phyloP scores from a whole-genome alignment of 2,888 invertebrate species.

The Seladonia tumulorum region DNA sequence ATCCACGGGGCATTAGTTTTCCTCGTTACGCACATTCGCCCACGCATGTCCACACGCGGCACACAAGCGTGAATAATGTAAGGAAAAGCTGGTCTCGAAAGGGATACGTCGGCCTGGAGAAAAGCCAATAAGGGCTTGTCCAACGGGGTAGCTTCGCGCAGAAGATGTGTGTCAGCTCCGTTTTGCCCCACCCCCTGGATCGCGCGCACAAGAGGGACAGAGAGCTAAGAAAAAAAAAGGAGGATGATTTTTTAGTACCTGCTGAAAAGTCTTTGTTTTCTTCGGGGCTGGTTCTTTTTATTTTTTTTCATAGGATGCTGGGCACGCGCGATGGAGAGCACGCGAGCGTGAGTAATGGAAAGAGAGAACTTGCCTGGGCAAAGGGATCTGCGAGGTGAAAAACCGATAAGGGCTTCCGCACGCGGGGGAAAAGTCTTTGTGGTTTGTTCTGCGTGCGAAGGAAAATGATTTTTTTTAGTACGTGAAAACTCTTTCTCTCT shows the following conservation, averaged over 20 bases:
- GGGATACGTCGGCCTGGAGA: slow-evolving; percentile 61
- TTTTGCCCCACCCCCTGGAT: neutral
- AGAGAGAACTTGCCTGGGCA: slow-evolving; percentile 33
- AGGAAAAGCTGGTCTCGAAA: slow-evolving; percentile 59
- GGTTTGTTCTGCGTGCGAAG: slow-evolving; percentile 58
- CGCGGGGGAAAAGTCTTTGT: slow-evolving; percentile 54
- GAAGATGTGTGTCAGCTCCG: slow-evolving; percentile 35
- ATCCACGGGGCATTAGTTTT: slow-evolving; percentile 52
- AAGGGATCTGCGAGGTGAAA: slow-evolving; percentile 62
- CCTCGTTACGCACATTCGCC: slow-evolving; percentile 65
- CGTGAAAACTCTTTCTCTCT: slow-evolving; percentile 43
- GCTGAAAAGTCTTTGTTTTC: slow-evolving; percentile 61
- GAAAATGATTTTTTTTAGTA: slow-evolving; percentile 62
- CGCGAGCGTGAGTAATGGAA: slow-evolving; percentile 59
- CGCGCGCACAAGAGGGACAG: neutral
- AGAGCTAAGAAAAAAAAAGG: neutral
- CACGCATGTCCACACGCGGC: slow-evolving; percentile 51
- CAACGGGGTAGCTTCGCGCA: slow-evolving; percentile 56
- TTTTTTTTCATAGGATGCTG: slow-evolving; percentile 25
- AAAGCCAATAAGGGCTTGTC: slow-evolving; percentile 72
- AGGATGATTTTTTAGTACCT: slow-evolving; percentile 59
- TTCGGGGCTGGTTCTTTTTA: slow-evolving; percentile 31
- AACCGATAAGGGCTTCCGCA: slow-evolving; percentile 58
- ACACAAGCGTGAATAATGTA: slow-evolving; percentile 72
- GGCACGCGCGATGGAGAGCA: slow-evolving; percentile 38